phyloP scores from a whole-genome alignment of 2,888 invertebrate species.

The Drosophila formosana region DNA sequence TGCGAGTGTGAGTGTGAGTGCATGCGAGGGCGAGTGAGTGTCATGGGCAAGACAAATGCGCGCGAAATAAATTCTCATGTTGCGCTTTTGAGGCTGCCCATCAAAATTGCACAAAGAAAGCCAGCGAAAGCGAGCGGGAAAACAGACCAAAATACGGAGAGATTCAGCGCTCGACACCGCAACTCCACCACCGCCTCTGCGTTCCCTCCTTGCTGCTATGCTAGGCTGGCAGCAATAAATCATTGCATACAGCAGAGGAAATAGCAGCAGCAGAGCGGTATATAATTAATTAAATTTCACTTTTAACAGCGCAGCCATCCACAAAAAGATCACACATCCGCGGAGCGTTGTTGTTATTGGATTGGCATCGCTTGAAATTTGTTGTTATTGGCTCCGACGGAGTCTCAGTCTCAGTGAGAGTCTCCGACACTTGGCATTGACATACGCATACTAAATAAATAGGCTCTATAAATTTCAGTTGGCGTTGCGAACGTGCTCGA shows the following conservation, averaged over 20 bases:
- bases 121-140: slow-evolving; percentile 12
- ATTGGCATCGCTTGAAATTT: slow-evolving; percentile 10
- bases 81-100: slow-evolving; percentile 73
- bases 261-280: slow-evolving; percentile 21
- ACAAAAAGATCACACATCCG: slow-evolving; percentile 66
- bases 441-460: slow-evolving; percentile 68
- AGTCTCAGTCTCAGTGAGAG: slow-evolving; percentile 16
- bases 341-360: slow-evolving; percentile 28
- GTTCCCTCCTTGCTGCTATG: background rate
- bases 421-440: slow-evolving; percentile 67
- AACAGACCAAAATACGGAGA: slow-evolving; percentile 25
- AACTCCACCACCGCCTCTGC: too few relatives aligned
- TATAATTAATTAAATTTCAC: slow-evolving; percentile 77
- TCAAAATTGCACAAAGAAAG: slow-evolving; percentile 68
- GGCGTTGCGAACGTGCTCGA: slow-evolving; percentile 56
- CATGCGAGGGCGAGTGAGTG: slow-evolving; percentile 47
- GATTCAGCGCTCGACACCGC: slow-evolving; percentile 16
- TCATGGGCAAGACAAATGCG: slow-evolving; percentile 71
- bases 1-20: slow-evolving; percentile 29
- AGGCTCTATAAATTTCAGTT: slow-evolving; percentile 63
- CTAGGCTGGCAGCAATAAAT: slow-evolving; percentile 59
- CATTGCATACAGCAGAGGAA: slow-evolving; percentile 59
- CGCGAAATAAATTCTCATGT: slow-evolving; percentile 77
- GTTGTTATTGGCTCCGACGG: slow-evolving; percentile 21
- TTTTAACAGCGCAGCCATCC: slow-evolving; percentile 52